A percentile compares a stretch with the other conserved stretches of the same genome.
These are phyloP conservation scores for Napeogenes sylphis DNA, from an alignment of 2,888 invertebrate species.

Conservation along the genomic window DNA sequence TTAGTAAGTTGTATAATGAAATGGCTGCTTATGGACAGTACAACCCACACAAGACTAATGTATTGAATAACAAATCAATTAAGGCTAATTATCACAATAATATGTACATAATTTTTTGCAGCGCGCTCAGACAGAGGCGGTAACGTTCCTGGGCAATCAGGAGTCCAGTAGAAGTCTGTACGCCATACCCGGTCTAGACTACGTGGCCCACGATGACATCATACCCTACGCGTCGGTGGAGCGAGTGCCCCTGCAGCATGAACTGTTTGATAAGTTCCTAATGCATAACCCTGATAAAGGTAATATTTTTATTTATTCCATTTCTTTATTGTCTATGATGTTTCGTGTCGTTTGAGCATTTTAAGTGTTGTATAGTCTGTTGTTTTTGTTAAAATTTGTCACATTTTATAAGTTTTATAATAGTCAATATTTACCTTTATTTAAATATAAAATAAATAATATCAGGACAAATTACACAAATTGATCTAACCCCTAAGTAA, in stretches of 20 bases:
- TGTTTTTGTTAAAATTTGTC: not conserved
- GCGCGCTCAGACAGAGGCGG: conserved; percentile 99
- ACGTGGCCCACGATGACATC: conserved; percentile 98
- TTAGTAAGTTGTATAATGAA: no score
- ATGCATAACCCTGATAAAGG: conserved; percentile 87
- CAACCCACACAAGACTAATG: no score
- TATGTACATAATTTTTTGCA: conserved; percentile 50
- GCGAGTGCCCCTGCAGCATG: conserved; percentile 93
- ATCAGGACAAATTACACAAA: no score
- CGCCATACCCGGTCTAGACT: conserved; percentile 97
- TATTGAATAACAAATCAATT: no score
- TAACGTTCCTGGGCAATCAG: conserved; percentile 97
- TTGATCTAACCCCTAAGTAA: no score
- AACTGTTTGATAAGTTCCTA: conserved; percentile 97
- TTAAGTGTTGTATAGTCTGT: no score
- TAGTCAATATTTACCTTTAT: no score
- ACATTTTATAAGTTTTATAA: not conserved
- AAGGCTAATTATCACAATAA: no score
- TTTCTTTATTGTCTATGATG: not conserved
- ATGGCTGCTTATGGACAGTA: no score
- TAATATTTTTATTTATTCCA: conserved; percentile 39
- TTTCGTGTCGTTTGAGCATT: not conserved
- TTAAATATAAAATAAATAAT: no score
- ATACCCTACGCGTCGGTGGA: conserved; percentile 95
- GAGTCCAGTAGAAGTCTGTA: conserved; percentile 96